phyloP scores from a whole-genome alignment of 2,113 vertebrate species.

The Triplophysa tibetana region DNA sequence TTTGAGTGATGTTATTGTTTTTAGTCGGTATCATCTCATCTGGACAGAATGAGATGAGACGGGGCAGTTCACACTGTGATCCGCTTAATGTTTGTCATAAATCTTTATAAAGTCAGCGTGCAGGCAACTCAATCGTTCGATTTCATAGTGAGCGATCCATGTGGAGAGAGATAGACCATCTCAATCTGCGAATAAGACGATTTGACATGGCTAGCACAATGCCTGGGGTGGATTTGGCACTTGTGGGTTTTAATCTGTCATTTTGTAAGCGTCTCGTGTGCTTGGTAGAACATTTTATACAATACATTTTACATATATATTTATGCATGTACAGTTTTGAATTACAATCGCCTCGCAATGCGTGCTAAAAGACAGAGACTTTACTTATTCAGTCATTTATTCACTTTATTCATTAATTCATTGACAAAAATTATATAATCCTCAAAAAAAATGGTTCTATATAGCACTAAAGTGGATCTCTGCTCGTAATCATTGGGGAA shows the following conservation, averaged over 20 bases:
- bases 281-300: background rate
- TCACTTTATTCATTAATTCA: too few relatives aligned
- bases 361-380: too few relatives aligned
- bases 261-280: too few relatives aligned
- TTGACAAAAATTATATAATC: too few relatives aligned
- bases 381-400: too few relatives aligned
- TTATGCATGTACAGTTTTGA: too few relatives aligned
- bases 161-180: conserved; percentile 26
- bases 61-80: conserved; percentile 18
- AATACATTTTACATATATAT: too few relatives aligned
- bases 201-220: conserved; percentile 7
- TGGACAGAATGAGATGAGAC: conserved; percentile 29
- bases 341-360: too few relatives aligned
- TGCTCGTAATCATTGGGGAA: too few relatives aligned
- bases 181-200: conserved; percentile 11
- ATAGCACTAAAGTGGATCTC: too few relatives aligned
- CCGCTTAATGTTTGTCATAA: conserved; percentile 42
- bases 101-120: conserved; percentile 38
- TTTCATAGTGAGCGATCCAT: conserved; percentile 17
- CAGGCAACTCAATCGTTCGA: conserved; percentile 21
- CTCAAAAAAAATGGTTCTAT: too few relatives aligned
- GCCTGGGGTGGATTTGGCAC: conserved; percentile 1
- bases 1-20: background rate
- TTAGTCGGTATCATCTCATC: background rate
- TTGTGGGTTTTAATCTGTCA: background rate